Evolutionary conservation across 2,113 vertebrate species (phyloP), one percentile per base, ranked within the genome.

Genomic region (Falco punctatus): DNA sequence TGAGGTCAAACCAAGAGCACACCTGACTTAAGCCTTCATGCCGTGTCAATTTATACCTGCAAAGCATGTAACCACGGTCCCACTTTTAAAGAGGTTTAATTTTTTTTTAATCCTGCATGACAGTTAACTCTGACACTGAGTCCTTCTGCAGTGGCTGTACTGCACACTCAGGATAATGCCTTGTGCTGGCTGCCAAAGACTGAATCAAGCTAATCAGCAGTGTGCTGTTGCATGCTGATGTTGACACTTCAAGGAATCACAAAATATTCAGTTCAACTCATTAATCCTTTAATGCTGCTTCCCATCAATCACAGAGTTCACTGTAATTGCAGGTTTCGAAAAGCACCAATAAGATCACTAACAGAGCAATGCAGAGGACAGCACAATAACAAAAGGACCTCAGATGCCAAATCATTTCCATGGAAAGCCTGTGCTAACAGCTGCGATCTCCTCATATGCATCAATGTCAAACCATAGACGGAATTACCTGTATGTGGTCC

Each of bases 241-340:
- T 58, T 72, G 83, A 91, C 67, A 80, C 91, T 87, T 91, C n/a
- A 92, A 91, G 86, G 84, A 74, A 89, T 75, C 57, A 69, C 67
- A 73, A 84, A 94, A 94, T 80, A 95, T 3, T 92, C 58, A 40
- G 73, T 91, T 85, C 89, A 85, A 33, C 78, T 90, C 62, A 77
- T 82, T 96, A 95, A 95, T 91, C 87, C 91, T 69, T 92, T 95
- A 87, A 92, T 82, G 73, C 58, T 91, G 24, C 70, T 70, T 92
- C 72, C 69, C 55, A 46, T 80, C 65, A 19, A 85, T 77, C 81
- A 91, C 57, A 35, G 54, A 69, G 66, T 38, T 42, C 40, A 40
- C 61, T 92, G 40, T 83, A 92, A 96, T 72, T 72, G 81, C 79
- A 66, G 38, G 67, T 92, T 88, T 93, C 75, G 71, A 81, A 95